Base-by-base conservation (phyloP, 1,140 invertebrate species). In the Leptinotarsa lineolata region DNA sequence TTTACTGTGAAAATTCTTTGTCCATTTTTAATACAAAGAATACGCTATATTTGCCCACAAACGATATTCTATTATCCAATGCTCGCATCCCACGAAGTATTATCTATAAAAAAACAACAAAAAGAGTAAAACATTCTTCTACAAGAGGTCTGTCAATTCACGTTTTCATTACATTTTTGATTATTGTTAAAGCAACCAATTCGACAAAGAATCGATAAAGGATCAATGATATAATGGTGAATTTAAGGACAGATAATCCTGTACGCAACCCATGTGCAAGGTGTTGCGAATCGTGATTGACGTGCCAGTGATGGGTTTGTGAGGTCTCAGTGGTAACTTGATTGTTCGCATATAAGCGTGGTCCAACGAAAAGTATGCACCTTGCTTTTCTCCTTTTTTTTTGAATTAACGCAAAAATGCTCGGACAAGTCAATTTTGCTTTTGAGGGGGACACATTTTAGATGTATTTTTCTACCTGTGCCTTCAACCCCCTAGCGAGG, bases 211-310 rank as follows among this genome's bases (percentile, higher is more conserved):
- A n/a, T 54, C 48, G 48, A 54, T 54, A 18, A 54, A 16, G 15
- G 48, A 54, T 54, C 48, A 5, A 54, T 54, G n/a, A 18, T 16
- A 54, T 16, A 54, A 16, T 16, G n/a, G n/a, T 54, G n/a, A 54
- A 54, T 13, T n/a, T 12, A 15, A 18, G 48, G 48, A 54, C 48
- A 54, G 15, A 4, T 54, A 18, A 54, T 54, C 16, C 48, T 54
- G 15, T n/a, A 54, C 6, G 48, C 15, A 16, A 16, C 15, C 48
- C 48, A 54, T 54, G 16, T 54, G n/a, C 48, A 54, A 18, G n/a
- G 48, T 54, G 48, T 54, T 54, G 48, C 48, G 48, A 54, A 54
- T 54, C n/a, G 48, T 54, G 48, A 54, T 54, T 54, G 48, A 54
- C 48, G 6, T 15, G 16, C n/a, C n/a, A 8, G 48, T 54, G 15